Evolutionary conservation across 2,797 vertebrate species (phyloP), one percentile per base, ranked within the genome.

Genomic region (Cossypha dichroa): DNA sequence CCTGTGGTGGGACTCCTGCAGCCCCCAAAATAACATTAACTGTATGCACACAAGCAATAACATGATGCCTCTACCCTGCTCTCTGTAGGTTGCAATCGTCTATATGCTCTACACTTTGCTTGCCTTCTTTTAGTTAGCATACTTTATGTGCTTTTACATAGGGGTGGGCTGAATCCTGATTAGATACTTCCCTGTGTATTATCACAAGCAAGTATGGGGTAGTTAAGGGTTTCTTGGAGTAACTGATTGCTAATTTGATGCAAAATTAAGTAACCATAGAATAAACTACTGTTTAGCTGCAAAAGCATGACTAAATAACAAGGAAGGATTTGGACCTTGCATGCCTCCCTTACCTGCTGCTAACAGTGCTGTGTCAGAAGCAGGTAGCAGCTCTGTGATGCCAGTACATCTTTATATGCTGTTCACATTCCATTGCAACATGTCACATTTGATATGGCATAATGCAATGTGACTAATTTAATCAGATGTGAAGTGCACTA

Each of bases 381-480:
- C 43, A 84, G 86, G 67, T 73, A 96, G 85, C 66, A 79, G 78
- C 64, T 90, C 86, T 78, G 80, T 9, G 19, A 88, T 89, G 95
- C 87, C 68, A 68, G 55, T 58, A 92, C 85, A 77, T 96, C 94
- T 97, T 97, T 94, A 91, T 96, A 94, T 54, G 15, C 89, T 85
- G 73, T 83, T 97, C 97, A 93, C 95, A 97, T 97, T 96, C 96
- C 94, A 94, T 66, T 91, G 96, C 92, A 94, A 93, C 84, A 11
- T 95, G 96, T 98, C 97, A 96, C 89, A 91, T 96, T 92, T 85
- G 94, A 96, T 97, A 94, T 10, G 51, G 84, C 55, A 78, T 97
- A 97, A 97, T 96, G 81, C 77, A 91, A 95, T 96, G 95, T 96
- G 97, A 98, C 96, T 97, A 97, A 98, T 97, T 97, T 97, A 97